Evolutionary conservation across 2,113 vertebrate species (phyloP), one percentile per base, ranked within the genome.

Genomic region (Scomber scombrus): DNA sequence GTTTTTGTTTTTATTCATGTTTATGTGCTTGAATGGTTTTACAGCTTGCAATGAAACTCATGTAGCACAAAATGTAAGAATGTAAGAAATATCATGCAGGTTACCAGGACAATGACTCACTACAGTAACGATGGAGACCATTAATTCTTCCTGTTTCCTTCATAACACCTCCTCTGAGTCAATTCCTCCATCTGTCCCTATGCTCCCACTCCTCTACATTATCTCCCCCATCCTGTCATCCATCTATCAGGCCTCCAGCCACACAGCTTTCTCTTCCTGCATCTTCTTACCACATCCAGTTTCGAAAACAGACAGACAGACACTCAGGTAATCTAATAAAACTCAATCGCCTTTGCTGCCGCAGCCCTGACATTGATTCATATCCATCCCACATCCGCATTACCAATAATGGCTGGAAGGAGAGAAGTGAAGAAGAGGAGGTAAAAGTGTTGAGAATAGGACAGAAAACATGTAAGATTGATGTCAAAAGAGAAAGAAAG

Each of bases 351-450:
- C 55, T 13, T 14, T 19, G 16, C 74, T 80, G 68, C 73, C 29
- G 63, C 62, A 34, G 64, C 58, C 19, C 1, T 81, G 77, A 75
- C 69, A 61, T 14, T 71, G 64, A 89, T 78, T 81, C 58, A 87
- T 63, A 60, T 46, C 50, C 61, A 72, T 23, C 67, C 71, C 8
- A 21, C 84, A 85, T 46, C 63, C 31, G 19, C 61, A 73, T 57
- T 19, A 57, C 10, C 45, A 74, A 49, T 70, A 54, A 67, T 23
- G 43, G 40, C 3, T 5, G 3, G 43, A 54, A 49, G 21, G 18
- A 71, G 14, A 26, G 29, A 46, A 51, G 23, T 5, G 55, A 26
- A 34, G 21, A 21, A 54, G 21, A 71, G 18, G 21, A 71, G 47
- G 18, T 56, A 70, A 50, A 71, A 55, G 52, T 14, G 15, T 7